phyloP scores from a whole-genome alignment of 2,888 invertebrate species.

The Lamellibrachia satsuma region DNA sequence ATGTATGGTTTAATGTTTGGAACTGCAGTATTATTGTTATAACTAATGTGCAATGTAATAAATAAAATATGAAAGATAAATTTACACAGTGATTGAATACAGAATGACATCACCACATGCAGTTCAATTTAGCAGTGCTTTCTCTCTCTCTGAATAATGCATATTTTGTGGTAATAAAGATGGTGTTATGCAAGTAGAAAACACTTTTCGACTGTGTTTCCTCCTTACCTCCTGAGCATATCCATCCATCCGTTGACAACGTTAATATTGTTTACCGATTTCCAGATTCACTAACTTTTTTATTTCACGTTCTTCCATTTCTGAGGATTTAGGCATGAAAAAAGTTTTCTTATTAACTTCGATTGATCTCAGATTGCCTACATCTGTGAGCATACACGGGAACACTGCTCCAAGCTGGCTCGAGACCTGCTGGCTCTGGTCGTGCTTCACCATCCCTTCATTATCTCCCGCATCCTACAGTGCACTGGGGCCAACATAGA shows the following conservation, averaged over 20 bases:
- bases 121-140: too few species aligned
- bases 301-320: too few species aligned
- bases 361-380: slow-evolving; percentile 76
- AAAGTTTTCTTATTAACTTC: too few species aligned
- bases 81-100: not conserved
- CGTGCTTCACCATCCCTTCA: slow-evolving; percentile 75
- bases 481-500: slow-evolving; percentile 66
- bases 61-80: not conserved
- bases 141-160: too few species aligned
- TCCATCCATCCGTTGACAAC: too few species aligned
- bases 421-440: slow-evolving; percentile 78
- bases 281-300: too few species aligned
- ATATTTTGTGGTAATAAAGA: too few species aligned
- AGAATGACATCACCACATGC: not conserved
- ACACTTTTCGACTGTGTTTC: too few species aligned
- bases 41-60: not conserved
- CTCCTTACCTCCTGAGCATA: too few species aligned
- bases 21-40: not conserved
- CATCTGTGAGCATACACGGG: slow-evolving; percentile 75
- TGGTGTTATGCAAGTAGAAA: too few species aligned
- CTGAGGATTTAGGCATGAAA: too few species aligned
- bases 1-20: not conserved
- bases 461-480: slow-evolving; percentile 75
- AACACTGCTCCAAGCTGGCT: slow-evolving; percentile 79
- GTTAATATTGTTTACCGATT: too few species aligned